These are phyloP conservation scores for Habroteleia sp. DNA, from an alignment of 2,888 invertebrate species.

Conservation along the genomic window DNA sequence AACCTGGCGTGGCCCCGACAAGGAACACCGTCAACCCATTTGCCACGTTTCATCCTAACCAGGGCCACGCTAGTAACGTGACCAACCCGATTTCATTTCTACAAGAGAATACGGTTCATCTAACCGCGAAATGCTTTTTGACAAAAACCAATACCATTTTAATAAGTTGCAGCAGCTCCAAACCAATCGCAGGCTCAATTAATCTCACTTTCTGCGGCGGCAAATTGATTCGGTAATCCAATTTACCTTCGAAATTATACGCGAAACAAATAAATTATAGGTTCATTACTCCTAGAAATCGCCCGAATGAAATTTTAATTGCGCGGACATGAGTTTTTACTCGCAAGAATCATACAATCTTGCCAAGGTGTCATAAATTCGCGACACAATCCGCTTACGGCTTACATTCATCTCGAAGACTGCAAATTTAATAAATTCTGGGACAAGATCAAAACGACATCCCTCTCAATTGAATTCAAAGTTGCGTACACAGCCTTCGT, in stretches of 20 bases:
- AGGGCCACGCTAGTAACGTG: too few species aligned
- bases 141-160: constrained; percentile 2
- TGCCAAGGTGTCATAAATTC: constrained; percentile 25
- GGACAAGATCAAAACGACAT: constrained; percentile 46
- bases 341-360: constrained; percentile 12
- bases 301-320: constrained; percentile 17
- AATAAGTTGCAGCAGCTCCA: constrained; percentile 6
- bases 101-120: too few species aligned
- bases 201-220: background rate
- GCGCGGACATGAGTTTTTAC: constrained; percentile 2
- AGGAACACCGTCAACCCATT: too few species aligned
- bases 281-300: background rate
- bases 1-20: too few species aligned
- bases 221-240: constrained; percentile 10
- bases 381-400: constrained; percentile 19
- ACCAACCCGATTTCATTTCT: too few species aligned
- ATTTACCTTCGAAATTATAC: constrained; percentile 11
- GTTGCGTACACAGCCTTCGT: constrained; percentile 41
- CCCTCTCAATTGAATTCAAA: constrained; percentile 40
- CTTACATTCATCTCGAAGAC: constrained; percentile 42
- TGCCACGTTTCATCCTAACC: too few species aligned
- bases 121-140: too few species aligned
- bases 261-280: constrained; percentile 1
- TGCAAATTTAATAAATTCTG: constrained; percentile 46
- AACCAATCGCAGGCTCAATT: constrained; percentile 8